Base-by-base conservation (phyloP, 2,797 vertebrate genomes). In the Ispidina lecontei region DNA sequence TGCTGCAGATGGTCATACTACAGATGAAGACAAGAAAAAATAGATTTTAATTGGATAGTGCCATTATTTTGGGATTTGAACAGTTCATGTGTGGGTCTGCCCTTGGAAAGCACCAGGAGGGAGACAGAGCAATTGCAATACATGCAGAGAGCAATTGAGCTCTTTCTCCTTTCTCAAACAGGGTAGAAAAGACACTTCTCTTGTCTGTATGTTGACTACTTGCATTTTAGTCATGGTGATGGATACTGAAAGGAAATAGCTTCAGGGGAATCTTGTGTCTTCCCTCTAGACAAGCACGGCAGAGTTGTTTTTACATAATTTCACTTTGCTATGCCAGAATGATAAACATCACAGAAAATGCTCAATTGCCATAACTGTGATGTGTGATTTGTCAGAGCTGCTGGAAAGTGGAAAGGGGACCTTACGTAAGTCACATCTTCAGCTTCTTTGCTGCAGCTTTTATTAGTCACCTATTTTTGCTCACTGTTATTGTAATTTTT, bases 101-200 rank as follows among this genome's bases (percentile, higher is more conserved):
- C 6, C 0, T 7, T 47, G 63, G 46, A 5, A 39, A 21, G 18
- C 39, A 44, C 43, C 28, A 14, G 41, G 68, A 56, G 21, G 41
- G 63, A 60, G 23, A 12, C 13, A 37, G 6, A 65, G 28, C 33
- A 28, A 29, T 18, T 23, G 10, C 44, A 15, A 21, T 55, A 10
- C 4, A 0, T 2, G 7, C 23, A 16, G 5, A 31, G 51, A 46
- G 55, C 31, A 14, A 0, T 5, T 1, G 1, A 21, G 28, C 60
- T 79, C 31, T 39, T 2, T 9, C 22, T 74, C 3, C 14, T 6
- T 33, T 64, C 59, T n/a, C 7, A 26, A 67, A 6, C 29, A 33
- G 37, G 16, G 5, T 22, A 70, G 49, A 23, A n/a, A 25, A 7
- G 8, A 44, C 28, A 23, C 20, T 56, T 7, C 8, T 67, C n/a